Conservation (phyloP, 1,140 invertebrate species). For the Sycobia sp. region DNA sequence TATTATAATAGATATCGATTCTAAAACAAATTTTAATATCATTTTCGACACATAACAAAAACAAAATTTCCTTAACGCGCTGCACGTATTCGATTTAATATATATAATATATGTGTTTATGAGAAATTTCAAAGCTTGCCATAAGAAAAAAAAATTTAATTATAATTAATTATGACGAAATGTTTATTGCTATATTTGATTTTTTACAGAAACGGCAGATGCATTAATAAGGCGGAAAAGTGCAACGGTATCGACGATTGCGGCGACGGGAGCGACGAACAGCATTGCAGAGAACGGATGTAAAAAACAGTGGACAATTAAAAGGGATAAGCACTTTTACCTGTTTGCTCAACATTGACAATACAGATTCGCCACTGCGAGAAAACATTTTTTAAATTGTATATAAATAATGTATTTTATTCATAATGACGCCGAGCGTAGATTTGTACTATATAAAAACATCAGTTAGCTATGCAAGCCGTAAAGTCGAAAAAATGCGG, state of each 20-base stretch:
- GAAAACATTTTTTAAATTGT: constrained; percentile 15
- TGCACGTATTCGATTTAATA: too few relatives aligned
- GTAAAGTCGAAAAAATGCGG: constrained; percentile 1
- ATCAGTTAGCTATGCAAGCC: background rate
- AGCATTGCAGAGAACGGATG: constrained; percentile 62
- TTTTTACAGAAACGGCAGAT: constrained; percentile 64
- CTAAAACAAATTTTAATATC: too few relatives aligned
- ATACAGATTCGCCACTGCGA: too few relatives aligned
- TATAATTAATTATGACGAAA: too few relatives aligned
- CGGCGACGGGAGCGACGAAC: constrained; percentile 72
- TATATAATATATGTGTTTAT: too few relatives aligned
- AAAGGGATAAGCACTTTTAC: constrained; percentile 31
- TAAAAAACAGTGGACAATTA: constrained; percentile 35
- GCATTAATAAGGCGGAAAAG: constrained; percentile 60
- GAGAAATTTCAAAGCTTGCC: too few relatives aligned
- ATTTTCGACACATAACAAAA: too few relatives aligned
- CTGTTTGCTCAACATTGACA: background rate
- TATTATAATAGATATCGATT: too few relatives aligned
- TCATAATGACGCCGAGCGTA: constrained; percentile 10
- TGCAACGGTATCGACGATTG: constrained; percentile 76
- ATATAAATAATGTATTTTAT: constrained; percentile 2
- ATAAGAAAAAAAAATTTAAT: too few relatives aligned
- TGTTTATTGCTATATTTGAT: too few relatives aligned
- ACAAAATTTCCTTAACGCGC: too few relatives aligned
- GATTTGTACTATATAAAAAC: constrained; percentile 16